phyloP scores from a whole-genome alignment of 2,113 vertebrate species.

The Galbula dea region DNA sequence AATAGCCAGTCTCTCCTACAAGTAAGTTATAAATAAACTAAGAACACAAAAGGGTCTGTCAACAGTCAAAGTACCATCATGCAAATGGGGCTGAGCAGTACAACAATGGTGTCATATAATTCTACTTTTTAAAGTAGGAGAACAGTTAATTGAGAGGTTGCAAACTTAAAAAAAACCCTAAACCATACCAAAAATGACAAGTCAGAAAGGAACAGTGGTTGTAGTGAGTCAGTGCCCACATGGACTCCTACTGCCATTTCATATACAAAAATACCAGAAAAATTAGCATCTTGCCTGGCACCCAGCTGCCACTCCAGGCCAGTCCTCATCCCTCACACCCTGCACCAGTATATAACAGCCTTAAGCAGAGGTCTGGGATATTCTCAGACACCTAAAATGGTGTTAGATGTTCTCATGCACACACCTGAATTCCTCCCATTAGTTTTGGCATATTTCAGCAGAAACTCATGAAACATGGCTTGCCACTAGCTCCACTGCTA shows the following conservation, averaged over 20 bases:
- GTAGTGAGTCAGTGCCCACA: not conserved
- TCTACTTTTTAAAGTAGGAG: not conserved
- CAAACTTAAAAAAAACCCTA: not conserved
- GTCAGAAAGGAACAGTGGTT: not conserved
- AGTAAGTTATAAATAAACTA: not conserved
- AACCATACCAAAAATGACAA: not conserved
- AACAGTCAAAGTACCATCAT: not conserved
- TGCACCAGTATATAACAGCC: not conserved
- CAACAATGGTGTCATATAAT: not conserved
- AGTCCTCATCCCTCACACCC: rapidly evolving
- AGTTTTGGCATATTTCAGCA: not conserved
- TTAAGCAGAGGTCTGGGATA: rapidly evolving
- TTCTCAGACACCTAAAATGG: not conserved
- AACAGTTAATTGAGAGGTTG: not conserved
- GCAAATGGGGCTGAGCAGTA: not conserved
- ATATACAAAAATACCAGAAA: not conserved
- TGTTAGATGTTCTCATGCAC: not conserved
- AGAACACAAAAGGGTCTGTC: not conserved
- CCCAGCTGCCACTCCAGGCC: not conserved
- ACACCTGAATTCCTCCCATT: not conserved
- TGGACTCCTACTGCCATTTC: not conserved
- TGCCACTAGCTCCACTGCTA: not conserved
- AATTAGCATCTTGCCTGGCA: not conserved
- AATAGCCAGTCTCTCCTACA: not conserved
- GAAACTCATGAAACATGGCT: not conserved